Evolutionary conservation across 2,888 invertebrate species (phyloP).

Genomic region (Caenorhabditis sinica): DNA sequence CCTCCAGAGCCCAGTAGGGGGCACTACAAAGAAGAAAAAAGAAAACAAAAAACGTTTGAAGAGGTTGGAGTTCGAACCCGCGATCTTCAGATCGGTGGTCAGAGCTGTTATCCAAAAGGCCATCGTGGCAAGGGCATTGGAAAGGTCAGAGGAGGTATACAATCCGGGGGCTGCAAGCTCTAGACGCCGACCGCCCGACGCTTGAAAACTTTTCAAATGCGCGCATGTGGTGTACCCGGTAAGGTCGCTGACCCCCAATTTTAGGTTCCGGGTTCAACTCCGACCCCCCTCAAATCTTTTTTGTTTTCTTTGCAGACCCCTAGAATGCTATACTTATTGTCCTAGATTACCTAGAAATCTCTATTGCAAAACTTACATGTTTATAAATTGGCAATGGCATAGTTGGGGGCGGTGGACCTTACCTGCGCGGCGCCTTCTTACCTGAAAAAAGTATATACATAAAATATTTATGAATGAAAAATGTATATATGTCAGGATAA

Average conservation of each 20-base stretch:
- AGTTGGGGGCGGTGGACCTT: slow-evolving; percentile 18
- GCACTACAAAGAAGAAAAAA: not conserved
- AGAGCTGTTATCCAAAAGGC: not conserved
- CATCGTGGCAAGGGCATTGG: not conserved
- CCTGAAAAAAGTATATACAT: slow-evolving; percentile 6
- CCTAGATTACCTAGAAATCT: not conserved
- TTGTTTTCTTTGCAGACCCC: not conserved
- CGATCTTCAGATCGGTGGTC: not conserved
- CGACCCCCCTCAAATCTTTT: not conserved
- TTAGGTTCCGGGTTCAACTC: not conserved
- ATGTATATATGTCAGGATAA: too few species aligned
- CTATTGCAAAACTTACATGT: slow-evolving; percentile 39
- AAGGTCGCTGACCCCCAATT: not conserved
- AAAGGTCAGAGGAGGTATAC: not conserved
- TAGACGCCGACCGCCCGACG: not conserved
- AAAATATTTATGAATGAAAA: too few species aligned
- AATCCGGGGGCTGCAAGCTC: too few species aligned
- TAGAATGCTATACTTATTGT: not conserved
- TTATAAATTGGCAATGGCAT: slow-evolving; percentile 66
- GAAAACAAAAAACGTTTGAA: not conserved
- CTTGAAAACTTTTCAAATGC: not conserved
- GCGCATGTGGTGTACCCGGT: not conserved
- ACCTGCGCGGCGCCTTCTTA: slow-evolving; percentile 7
- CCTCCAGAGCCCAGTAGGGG: too few species aligned
- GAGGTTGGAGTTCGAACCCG: not conserved